A percentile compares a stretch with the other conserved stretches of the same genome.
These are phyloP conservation scores for Cenopis cana DNA, from an alignment of 2,888 invertebrate genomes.

Conservation along the genomic window DNA sequence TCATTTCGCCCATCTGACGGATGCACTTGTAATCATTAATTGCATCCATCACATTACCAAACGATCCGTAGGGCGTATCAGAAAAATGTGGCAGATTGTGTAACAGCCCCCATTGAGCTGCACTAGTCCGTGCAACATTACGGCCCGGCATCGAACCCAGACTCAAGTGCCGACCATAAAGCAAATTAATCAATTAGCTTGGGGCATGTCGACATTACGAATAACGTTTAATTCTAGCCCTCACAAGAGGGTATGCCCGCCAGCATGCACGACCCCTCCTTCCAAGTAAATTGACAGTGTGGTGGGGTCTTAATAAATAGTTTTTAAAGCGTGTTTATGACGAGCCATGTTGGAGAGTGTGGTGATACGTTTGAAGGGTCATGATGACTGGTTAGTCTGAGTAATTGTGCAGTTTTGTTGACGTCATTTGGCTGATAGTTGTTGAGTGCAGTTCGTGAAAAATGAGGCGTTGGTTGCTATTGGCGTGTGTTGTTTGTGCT, in stretches of 20 bases:
- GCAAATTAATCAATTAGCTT: conserved; percentile 85
- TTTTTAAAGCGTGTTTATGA: conserved; percentile 41
- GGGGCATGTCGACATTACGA: conserved; percentile 84
- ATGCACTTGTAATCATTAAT: conserved; percentile 34
- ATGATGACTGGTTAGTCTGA: conserved; percentile 61
- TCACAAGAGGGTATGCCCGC: conserved; percentile 54
- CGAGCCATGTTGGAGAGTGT: conserved; percentile 49
- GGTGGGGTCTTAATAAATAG: conserved; percentile 27
- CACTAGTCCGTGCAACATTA: conserved; percentile 77
- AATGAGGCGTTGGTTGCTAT: conserved; percentile 45
- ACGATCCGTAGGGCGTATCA: conserved; percentile 53
- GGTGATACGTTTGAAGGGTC: conserved; percentile 52
- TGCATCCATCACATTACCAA: conserved; percentile 41
- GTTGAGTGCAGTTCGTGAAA: conserved; percentile 61
- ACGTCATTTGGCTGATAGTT: conserved; percentile 78
- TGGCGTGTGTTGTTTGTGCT: conserved; percentile 52
- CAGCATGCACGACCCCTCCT: conserved; percentile 34
- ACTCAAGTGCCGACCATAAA: conserved; percentile 82
- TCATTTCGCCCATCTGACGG: conserved; percentile 28
- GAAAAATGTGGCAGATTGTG: conserved; percentile 82
- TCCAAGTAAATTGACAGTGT: conserved; percentile 5
- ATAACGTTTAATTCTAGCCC: conserved; percentile 81
- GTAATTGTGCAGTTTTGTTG: conserved; percentile 77
- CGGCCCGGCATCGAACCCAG: conserved; percentile 69
- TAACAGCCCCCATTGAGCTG: conserved; percentile 74